These are phyloP conservation scores for Thysanoteuthis rhombus DNA, from an alignment of 2,888 invertebrate species.

Conservation along the genomic window DNA sequence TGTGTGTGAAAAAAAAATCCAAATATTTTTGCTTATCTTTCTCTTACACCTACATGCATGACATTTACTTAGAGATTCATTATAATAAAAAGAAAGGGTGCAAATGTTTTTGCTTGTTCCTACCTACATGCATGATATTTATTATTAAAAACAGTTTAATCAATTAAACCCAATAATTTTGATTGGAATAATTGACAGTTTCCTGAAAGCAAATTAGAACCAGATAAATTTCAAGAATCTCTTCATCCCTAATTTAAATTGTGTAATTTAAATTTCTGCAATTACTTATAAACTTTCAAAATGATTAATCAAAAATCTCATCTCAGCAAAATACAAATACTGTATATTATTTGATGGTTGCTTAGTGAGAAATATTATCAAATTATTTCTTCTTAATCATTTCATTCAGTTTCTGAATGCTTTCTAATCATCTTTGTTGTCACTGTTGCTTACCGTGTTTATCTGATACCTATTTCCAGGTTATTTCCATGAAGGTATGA, in stretches of 20 bases:
- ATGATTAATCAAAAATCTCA: neutral
- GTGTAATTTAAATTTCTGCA: neutral
- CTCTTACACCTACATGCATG: neutral
- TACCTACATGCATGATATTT: neutral
- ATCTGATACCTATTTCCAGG: neutral
- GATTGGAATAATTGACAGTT: neutral
- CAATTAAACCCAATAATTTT: neutral
- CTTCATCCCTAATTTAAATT: too few relatives aligned
- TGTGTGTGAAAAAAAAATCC: neutral
- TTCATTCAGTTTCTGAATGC: neutral
- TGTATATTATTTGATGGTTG: neutral
- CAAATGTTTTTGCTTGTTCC: neutral
- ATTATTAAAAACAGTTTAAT: neutral
- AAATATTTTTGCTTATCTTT: neutral
- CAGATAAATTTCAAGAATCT: neutral
- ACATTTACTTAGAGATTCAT: neutral
- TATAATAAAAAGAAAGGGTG: neutral
- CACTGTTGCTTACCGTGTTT: neutral
- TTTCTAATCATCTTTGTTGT: neutral
- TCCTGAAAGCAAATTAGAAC: neutral
- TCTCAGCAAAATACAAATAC: neutral
- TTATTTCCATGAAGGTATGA: constrained; percentile 12
- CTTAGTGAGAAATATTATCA: too few relatives aligned
- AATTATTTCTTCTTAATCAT: neutral
- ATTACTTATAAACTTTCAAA: neutral